Percentiles rank a stretch among this genome's conserved stretches.
phyloP scores from a whole-genome alignment of 2,797 vertebrate genomes.

The Chiloscyllium punctatum region DNA sequence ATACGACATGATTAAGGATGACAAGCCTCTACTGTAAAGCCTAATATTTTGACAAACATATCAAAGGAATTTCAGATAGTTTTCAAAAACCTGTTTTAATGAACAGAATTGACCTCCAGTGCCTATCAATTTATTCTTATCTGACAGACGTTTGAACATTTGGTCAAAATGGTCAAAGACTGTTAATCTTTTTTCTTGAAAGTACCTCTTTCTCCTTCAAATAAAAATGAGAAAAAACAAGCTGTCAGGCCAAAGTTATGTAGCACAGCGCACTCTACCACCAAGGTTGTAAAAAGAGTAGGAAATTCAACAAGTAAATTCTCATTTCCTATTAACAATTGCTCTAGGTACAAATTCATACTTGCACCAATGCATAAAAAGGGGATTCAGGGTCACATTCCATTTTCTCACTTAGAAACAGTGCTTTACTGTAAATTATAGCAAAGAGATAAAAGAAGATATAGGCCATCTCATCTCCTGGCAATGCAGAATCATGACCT shows the following conservation, averaged over 20 bases:
- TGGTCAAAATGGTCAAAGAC: slow-evolving; percentile 47
- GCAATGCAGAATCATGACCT: slow-evolving; percentile 38
- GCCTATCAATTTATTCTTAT: slow-evolving; percentile 52
- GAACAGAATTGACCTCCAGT: slow-evolving; percentile 57
- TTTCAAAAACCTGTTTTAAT: slow-evolving; percentile 55
- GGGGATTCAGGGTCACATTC: slow-evolving; percentile 42
- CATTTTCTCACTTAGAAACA: slow-evolving; percentile 39
- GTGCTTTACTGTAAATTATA: neutral
- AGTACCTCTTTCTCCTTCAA: neutral
- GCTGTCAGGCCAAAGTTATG: neutral
- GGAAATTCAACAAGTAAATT: slow-evolving; percentile 1
- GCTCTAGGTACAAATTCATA: slow-evolving; percentile 41
- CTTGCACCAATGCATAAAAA: slow-evolving; percentile 46
- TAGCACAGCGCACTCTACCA: neutral
- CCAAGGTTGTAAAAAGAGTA: neutral
- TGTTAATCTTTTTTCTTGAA: slow-evolving; percentile 39
- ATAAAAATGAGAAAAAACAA: neutral
- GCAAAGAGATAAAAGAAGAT: slow-evolving; percentile 38
- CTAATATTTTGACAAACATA: slow-evolving; percentile 43
- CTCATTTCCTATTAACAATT: slow-evolving; percentile 43
- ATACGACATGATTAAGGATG: neutral
- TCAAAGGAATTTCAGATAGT: slow-evolving; percentile 47
- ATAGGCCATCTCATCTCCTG: slow-evolving; percentile 38
- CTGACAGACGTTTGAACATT: slow-evolving; percentile 40
- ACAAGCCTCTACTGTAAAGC: slow-evolving; percentile 39